Percentiles rank a stretch among this genome's conserved stretches.
Evolutionary conservation across 2,113 vertebrate genomes (phyloP).

Genomic region (Mola mola): DNA sequence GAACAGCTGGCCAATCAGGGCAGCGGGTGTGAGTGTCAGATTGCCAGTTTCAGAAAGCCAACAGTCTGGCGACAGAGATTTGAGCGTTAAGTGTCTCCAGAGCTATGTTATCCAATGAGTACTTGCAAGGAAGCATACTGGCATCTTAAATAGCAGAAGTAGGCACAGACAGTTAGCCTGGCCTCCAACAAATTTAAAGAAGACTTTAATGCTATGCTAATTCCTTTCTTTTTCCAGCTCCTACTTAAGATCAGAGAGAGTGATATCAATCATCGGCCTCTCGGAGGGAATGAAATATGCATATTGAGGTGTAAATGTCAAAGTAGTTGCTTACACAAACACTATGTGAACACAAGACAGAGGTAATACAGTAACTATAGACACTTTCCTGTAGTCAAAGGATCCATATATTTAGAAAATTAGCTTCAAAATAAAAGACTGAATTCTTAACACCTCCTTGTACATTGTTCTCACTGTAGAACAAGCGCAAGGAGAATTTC

Average conservation of each 20-base stretch:
- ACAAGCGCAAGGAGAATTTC: constrained; percentile 11
- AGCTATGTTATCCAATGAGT: not conserved
- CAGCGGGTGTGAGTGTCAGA: not conserved
- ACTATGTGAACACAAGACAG: not conserved
- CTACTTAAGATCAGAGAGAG: too few relatives aligned
- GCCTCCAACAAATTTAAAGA: not conserved
- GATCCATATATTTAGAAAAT: too few relatives aligned
- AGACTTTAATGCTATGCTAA: constrained; percentile 6
- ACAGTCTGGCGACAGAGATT: not conserved
- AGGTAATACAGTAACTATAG: not conserved
- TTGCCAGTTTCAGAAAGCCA: not conserved
- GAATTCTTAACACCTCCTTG: constrained; percentile 22
- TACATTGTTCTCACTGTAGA: constrained; percentile 12
- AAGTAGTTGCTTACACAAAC: too few relatives aligned
- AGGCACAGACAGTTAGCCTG: not conserved
- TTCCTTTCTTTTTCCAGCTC: too few relatives aligned
- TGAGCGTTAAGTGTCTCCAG: not conserved
- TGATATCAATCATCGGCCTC: too few relatives aligned
- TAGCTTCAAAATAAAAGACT: too few relatives aligned
- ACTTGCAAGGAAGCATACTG: not conserved
- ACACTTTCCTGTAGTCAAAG: not conserved
- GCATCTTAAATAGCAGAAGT: not conserved
- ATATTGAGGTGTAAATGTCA: too few relatives aligned
- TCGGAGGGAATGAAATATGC: too few relatives aligned
- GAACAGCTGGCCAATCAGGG: not conserved